Evolutionary conservation across 2,113 vertebrate genomes (phyloP).

Genomic region (Hylia prasina): DNA sequence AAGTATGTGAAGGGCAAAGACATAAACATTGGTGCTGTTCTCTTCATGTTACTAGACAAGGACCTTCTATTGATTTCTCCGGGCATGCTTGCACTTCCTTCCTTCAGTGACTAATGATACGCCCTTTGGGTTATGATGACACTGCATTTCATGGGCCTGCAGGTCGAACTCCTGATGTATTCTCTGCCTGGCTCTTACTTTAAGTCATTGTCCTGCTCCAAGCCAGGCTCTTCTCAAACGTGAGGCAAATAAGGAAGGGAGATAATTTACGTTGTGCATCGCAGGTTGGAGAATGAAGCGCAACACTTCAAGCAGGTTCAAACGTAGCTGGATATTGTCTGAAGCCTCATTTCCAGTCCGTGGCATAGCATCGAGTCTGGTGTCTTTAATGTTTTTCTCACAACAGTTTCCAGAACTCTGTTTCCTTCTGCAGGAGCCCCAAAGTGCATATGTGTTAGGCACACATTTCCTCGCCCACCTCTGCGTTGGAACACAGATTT

Average conservation of each 20-base stretch:
- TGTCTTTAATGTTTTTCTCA: constrained; percentile 62
- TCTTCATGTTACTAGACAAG: constrained; percentile 64
- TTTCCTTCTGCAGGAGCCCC: constrained; percentile 58
- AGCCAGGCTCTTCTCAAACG: not conserved
- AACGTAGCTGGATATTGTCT: not conserved
- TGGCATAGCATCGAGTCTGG: not conserved
- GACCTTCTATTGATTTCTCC: constrained; percentile 74
- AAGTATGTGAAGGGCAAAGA: constrained; percentile 75
- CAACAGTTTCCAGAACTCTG: constrained; percentile 60
- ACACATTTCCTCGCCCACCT: constrained; percentile 58
- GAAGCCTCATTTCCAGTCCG: constrained; percentile 1
- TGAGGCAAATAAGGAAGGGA: constrained; percentile 27
- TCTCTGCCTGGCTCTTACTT: constrained; percentile 37
- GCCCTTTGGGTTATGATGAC: constrained; percentile 70
- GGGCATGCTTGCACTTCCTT: constrained; percentile 62
- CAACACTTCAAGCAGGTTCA: not conserved
- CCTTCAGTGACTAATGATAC: constrained; percentile 72
- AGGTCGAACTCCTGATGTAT: constrained; percentile 61
- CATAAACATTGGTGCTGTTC: constrained; percentile 70
- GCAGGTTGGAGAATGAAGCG: not conserved
- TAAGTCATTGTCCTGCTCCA: constrained; percentile 40
- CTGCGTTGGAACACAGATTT: constrained; percentile 51
- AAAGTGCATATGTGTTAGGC: constrained; percentile 63
- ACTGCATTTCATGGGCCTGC: constrained; percentile 62
- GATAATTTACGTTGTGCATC: not conserved